Percentiles rank a stretch among this genome's conserved stretches.
Evolutionary conservation across 2,888 invertebrate genomes (phyloP).

Genomic region (Tinea semifulvella): DNA sequence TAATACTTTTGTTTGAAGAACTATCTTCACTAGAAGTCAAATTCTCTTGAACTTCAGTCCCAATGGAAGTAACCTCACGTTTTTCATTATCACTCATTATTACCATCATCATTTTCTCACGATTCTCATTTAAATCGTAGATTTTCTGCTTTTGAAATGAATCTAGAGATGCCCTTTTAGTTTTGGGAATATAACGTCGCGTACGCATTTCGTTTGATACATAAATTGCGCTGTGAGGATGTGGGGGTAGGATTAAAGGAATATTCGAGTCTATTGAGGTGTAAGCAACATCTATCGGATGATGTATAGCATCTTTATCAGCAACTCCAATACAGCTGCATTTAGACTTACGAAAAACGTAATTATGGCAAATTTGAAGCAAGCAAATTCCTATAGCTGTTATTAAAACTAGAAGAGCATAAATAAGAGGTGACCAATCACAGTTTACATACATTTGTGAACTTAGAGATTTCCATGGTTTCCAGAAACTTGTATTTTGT

Average conservation of each 20-base stretch:
- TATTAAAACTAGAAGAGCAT: constrained; percentile 33
- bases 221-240: constrained; percentile 26
- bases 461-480: constrained; percentile 30
- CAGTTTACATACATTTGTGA: constrained; percentile 33
- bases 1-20: no score
- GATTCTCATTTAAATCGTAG: constrained; percentile 48
- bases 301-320: background rate
- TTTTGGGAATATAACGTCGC: constrained; percentile 23
- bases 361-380: constrained; percentile 41
- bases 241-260: constrained; percentile 31
- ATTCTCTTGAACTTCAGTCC: no score
- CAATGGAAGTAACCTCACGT: no score
- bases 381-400: constrained; percentile 35
- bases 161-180: constrained; percentile 31
- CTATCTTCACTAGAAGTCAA: no score
- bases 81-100: constrained; percentile 37
- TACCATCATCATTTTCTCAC: constrained; percentile 43
- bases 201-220: constrained; percentile 26
- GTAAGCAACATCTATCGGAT: constrained; percentile 26
- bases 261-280: constrained; percentile 32
- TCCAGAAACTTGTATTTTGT: constrained; percentile 18
- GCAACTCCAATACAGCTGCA: constrained; percentile 29
- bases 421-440: constrained; percentile 40
- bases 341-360: constrained; percentile 29
- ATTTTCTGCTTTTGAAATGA: constrained; percentile 38